A percentile compares a stretch with the other conserved stretches of the same genome.
Evolutionary conservation across 2,888 invertebrate genomes (phyloP).

Genomic region (Mycalesis mineus): DNA sequence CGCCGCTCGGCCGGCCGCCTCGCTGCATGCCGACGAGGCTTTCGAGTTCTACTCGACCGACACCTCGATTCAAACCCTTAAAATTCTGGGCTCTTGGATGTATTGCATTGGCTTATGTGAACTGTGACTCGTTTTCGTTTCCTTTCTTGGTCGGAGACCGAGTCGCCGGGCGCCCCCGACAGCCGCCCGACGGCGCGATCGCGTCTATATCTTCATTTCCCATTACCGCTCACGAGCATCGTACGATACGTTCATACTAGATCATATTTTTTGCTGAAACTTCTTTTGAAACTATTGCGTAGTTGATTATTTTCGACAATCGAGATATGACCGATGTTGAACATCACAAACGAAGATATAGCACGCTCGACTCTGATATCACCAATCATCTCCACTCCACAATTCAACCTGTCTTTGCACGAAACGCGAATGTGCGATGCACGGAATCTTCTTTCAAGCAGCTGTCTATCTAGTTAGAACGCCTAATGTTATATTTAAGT

Average conservation of each 20-base stretch:
- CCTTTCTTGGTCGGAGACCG: constrained; percentile 73
- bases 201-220: constrained; percentile 70
- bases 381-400: constrained; percentile 71
- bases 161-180: constrained; percentile 57
- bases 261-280: constrained; percentile 11
- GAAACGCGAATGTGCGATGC: constrained; percentile 78
- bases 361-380: constrained; percentile 66
- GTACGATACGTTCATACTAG: constrained; percentile 11
- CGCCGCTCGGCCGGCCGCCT: constrained; percentile 32
- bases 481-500: constrained; percentile 74
- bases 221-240: constrained; percentile 15
- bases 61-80: constrained; percentile 77
- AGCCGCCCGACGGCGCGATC: constrained; percentile 60
- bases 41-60: constrained; percentile 72
- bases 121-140: constrained; percentile 79
- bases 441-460: constrained; percentile 77
- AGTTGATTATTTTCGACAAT: constrained; percentile 23
- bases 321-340: constrained; percentile 24
- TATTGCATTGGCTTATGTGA: constrained; percentile 78
- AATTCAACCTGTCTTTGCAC: constrained; percentile 67
- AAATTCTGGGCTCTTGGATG: constrained; percentile 79
- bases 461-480: constrained; percentile 76
- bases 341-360: constrained; percentile 61
- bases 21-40: constrained; percentile 75
- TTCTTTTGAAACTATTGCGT: constrained; percentile 14